Percentiles rank a stretch among this genome's conserved stretches.
Evolutionary conservation across 2,888 invertebrate species (phyloP).

Genomic region (Diarsia rubi): DNA sequence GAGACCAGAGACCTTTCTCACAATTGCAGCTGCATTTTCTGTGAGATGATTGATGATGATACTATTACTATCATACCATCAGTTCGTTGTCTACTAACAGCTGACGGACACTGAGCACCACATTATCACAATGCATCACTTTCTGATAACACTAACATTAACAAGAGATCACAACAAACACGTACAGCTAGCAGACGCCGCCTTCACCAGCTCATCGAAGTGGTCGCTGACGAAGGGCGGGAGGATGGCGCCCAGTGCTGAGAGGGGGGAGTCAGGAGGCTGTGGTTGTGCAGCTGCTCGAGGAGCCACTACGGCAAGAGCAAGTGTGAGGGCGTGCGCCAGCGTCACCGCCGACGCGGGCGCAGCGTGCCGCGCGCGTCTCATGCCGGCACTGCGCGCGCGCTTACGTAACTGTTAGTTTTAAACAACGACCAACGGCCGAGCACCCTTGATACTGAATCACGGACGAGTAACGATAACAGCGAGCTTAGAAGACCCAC

Average conservation of each 20-base stretch:
- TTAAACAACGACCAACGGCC: conserved; percentile 65
- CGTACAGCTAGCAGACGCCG: conserved; percentile 77
- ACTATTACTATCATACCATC: not conserved
- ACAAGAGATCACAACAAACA: conserved; percentile 38
- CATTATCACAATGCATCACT: conserved; percentile 30
- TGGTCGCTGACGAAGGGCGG: conserved; percentile 72
- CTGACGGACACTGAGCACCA: not conserved
- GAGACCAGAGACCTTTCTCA: not conserved
- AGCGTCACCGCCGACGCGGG: conserved; percentile 40
- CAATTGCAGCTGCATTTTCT: not conserved
- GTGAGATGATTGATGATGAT: not conserved
- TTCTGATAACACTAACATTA: not conserved
- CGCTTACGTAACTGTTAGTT: conserved; percentile 68
- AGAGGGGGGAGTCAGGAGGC: conserved; percentile 65
- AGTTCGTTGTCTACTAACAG: not conserved
- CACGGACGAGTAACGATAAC: conserved; percentile 38
- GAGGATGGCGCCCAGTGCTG: conserved; percentile 69
- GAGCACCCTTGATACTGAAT: conserved; percentile 64
- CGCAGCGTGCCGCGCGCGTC: conserved; percentile 56
- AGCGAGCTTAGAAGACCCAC: conserved; percentile 46
- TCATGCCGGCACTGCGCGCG: conserved; percentile 65
- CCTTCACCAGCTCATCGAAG: conserved; percentile 75
- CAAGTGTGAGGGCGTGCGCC: conserved; percentile 41
- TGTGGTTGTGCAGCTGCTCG: conserved; percentile 33
- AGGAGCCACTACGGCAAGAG: conserved; percentile 36